Base-by-base conservation (phyloP, 1,140 invertebrate species). In the Formica selysi region DNA sequence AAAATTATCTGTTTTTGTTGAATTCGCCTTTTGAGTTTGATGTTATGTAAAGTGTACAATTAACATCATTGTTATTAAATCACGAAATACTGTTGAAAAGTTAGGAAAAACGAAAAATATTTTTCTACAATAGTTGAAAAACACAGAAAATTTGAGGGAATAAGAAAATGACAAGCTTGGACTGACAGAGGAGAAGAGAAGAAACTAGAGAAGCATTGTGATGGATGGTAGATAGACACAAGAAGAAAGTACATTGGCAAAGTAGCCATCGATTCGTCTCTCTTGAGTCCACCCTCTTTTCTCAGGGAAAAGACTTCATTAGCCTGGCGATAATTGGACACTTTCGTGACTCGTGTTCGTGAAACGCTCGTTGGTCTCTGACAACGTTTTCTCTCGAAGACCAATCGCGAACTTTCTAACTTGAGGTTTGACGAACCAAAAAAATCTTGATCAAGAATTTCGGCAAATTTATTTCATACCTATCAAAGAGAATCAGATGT, bases 321-420 rank as follows among this genome's bases (percentile, higher is more conserved):
- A 85, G 29, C 48, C 22, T 65, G 16, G 51, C 48, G 70, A 74
- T 87, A 87, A 87, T 87, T 87, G 80, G 62, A 70, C 36, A 51
- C 38, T 41, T 16, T 85, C 62, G 70, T 87, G 71, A 87, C 48
- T 85, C 19, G 62, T 65, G 62, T 86, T 85, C 48, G 51, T 38
- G 26, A 57, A 54, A 57, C 13, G 26, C 22, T 5, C 16, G 11
- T 3, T 2, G 22, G 19, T 73, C 44, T 76, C 36, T 76, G 81
- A 65, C 64, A 57, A 74, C 48, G 62, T 87, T 84, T 76, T 76
- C 13, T n/a, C 74, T 29, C 64, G 8, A 67, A 65, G 32, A 79
- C 26, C 36, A 32, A 73, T 73, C 54, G 13, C 19, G 51, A 59
- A 13, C 22, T 59, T 38, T 41, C 8, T 44, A 54, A 70, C 22